Evolutionary conservation across 2,888 invertebrate species (phyloP), one percentile per base, ranked within the genome.

Genomic region (Drosophila hawaiiensis): DNA sequence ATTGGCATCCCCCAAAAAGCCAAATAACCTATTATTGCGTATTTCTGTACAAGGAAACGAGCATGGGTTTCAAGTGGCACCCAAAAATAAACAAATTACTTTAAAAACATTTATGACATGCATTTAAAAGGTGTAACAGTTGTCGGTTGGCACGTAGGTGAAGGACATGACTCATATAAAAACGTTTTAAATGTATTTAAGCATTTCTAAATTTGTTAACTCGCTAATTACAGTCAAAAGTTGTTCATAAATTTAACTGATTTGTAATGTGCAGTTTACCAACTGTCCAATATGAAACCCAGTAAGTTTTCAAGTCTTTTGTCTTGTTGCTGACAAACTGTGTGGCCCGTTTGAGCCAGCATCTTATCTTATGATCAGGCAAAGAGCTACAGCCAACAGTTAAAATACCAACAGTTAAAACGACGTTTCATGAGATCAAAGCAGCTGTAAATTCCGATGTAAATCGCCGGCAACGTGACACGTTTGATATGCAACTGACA

Each of bases 401-500:
- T 28, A 74, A 65, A 73, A 69, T 66, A 63, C 60, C 68, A 58
- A 31, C 61, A 53, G 43, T 29, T 54, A 66, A 68, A 70, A 65
- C 59, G 41, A 65, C 43, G 59, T 73, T 65, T 74, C 55, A 73
- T 65, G 59, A 64, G 63, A 37, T 28, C 35, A 76, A 70, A 70
- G 61, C 59, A 79, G 69, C 78, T 50, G 56, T 58, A 50, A 67
- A 61, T 56, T 54, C 41, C 67, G 52, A 67, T 73, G 66, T 52
- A 58, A 66, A 71, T 74, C 53, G 61, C n/a, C 58, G 41, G 56
- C 74, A 74, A 69, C 75, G 71, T 65, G 73, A 67, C 65, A 75
- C 59, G 60, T 82, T 80, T 76, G 68, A 82, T 73, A 82, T 74
- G 64, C 77, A 79, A 47, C 80, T 84, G 87, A 73, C 84, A 87